phyloP scores from a whole-genome alignment of 2,797 vertebrate genomes.

The Odontamblyopus rebecca region DNA sequence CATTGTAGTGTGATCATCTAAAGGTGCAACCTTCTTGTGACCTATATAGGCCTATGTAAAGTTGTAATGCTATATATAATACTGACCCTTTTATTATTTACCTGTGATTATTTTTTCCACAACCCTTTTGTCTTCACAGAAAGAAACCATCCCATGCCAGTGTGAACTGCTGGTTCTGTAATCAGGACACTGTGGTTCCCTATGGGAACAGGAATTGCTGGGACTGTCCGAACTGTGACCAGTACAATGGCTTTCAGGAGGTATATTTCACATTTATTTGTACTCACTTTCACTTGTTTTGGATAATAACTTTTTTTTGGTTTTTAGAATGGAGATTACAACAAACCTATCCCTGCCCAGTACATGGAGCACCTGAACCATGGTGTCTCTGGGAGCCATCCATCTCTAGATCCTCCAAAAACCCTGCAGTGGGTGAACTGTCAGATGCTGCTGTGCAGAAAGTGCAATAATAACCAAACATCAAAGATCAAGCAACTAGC shows the following conservation, averaged over 20 bases:
- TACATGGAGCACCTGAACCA: conserved; percentile 97
- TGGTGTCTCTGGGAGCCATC: conserved; percentile 78
- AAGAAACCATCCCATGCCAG: conserved; percentile 85
- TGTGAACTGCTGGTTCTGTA: conserved; percentile 99
- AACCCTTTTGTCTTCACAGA: conserved; percentile 65
- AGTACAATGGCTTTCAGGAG: conserved; percentile 98
- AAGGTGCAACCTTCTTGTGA: background rate
- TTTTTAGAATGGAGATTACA: conserved; percentile 95
- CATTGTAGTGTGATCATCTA: background rate
- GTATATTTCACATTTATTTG: conserved; percentile 56
- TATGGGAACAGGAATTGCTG: conserved; percentile 98
- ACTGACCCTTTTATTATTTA: background rate
- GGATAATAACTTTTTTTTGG: background rate
- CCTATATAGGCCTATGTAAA: background rate
- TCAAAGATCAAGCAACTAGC: conserved; percentile 93
- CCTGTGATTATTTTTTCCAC: background rate
- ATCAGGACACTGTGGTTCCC: conserved; percentile 88
- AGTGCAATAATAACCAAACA: conserved; percentile 92
- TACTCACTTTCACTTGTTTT: background rate
- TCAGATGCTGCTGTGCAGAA: conserved; percentile 91
- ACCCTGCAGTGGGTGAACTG: conserved; percentile 93
- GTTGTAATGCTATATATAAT: background rate
- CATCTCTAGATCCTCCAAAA: conserved; percentile 70
- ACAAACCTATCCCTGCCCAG: conserved; percentile 98
- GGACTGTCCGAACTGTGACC: conserved; percentile 97